phyloP scores from a whole-genome alignment of 53 echinoderm and acorn worm species.

The Patiria pectinifera region DNA sequence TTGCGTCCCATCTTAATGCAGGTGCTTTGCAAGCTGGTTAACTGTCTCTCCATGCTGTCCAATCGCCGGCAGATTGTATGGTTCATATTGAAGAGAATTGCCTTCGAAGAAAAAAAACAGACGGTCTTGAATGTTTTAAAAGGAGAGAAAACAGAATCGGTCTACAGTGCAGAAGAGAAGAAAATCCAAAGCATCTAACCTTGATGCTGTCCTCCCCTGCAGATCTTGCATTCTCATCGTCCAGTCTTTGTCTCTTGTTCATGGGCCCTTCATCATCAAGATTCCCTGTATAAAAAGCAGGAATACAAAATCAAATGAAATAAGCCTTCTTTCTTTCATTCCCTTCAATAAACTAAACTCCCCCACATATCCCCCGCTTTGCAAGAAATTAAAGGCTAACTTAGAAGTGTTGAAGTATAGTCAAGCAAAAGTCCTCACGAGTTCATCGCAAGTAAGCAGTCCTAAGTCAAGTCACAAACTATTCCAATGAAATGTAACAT shows the following conservation, averaged over 20 bases:
- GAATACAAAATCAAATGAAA: not conserved
- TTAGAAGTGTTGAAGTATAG: too few relatives aligned
- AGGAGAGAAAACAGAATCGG: not conserved
- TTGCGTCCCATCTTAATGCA: conserved; percentile 66
- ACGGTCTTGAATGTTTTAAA: not conserved
- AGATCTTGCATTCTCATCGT: not conserved
- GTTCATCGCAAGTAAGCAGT: too few relatives aligned
- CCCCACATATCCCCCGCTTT: too few relatives aligned
- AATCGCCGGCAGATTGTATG: conserved; percentile 58
- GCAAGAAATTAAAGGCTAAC: too few relatives aligned
- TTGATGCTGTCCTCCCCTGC: conserved; percentile 45
- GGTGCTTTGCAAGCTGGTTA: conserved; percentile 48
- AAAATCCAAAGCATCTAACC: not conserved
- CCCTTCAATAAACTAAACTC: too few relatives aligned
- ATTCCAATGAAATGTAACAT: not conserved
- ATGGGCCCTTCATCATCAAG: conserved; percentile 34
- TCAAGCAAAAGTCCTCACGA: too few relatives aligned
- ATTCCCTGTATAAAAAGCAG: not conserved
- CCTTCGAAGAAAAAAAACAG: not conserved
- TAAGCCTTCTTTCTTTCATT: not conserved
- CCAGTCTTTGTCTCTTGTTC: conserved; percentile 30
- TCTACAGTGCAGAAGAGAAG: not conserved
- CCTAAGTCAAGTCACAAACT: too few relatives aligned
- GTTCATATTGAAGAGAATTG: conserved; percentile 62
- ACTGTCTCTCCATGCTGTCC: conserved; percentile 63